phyloP scores from a whole-genome alignment of 2,888 invertebrate species.

The Melanargia galathea region DNA sequence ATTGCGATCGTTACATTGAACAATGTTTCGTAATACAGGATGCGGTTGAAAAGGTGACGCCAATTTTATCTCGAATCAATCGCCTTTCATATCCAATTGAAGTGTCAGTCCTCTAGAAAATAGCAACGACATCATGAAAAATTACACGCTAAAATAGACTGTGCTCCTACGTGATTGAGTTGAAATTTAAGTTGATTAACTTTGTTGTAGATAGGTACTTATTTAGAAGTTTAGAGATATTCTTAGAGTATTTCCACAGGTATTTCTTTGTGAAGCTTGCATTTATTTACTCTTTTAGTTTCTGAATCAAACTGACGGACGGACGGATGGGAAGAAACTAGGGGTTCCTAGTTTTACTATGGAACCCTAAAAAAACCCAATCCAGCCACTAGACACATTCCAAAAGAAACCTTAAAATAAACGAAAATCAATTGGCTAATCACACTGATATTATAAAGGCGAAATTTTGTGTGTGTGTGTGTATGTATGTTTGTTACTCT shows the following conservation, averaged over 20 bases:
- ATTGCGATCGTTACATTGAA: not conserved
- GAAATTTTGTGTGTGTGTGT: no score
- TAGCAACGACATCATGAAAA: constrained; percentile 21
- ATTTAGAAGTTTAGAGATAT: not conserved
- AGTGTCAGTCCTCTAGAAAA: constrained; percentile 25
- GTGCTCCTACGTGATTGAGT: not conserved
- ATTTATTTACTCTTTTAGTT: no score
- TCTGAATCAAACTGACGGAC: no score
- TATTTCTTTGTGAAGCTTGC: not conserved
- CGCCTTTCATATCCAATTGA: constrained; percentile 27
- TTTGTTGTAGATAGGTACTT: not conserved
- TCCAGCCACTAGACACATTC: no score
- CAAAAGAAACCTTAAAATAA: no score
- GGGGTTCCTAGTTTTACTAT: no score
- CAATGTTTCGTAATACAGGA: constrained; percentile 2
- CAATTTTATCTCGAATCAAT: constrained; percentile 63
- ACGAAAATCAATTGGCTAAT: no score
- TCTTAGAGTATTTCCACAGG: no score
- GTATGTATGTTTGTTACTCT: no score
- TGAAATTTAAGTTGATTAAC: not conserved
- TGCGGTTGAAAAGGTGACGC: constrained; percentile 50
- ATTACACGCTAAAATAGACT: constrained; percentile 3
- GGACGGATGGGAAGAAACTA: no score
- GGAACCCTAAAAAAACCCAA: no score
- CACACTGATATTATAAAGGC: no score